Evolutionary conservation across 2,888 invertebrate species (phyloP), one percentile per base, ranked within the genome.

Genomic region (Sinopyrophorus schimmeli): DNA sequence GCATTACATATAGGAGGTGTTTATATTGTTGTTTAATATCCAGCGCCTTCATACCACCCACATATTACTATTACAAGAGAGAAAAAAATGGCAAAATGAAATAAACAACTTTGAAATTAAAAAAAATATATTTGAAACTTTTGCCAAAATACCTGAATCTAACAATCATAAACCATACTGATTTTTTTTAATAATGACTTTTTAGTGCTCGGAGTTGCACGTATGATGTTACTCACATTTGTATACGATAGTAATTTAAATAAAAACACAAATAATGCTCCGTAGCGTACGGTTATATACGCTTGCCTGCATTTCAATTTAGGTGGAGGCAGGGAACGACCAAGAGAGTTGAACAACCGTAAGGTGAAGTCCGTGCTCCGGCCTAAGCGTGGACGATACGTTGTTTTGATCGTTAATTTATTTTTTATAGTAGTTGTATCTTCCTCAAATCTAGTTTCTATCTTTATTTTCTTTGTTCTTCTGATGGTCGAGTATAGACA

Each of bases 401-500:
- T 50, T 50, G 50, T 50, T 50, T 50, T 50, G 50, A 46, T 50
- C 40, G 39, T 50, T 35, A 40, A 26, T 39, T 32, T 40, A 18
- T 44, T 39, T 44, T 48, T 39, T 43, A 40, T 44, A 28, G 7
- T 52, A 42, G 42, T 34, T 16, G 35, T 26, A 38, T 52, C 52
- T 21, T 47, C 41, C 28, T 52, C 43, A 31, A 20, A 38, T 28
- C 47, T 47, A 47, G 47, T 52, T 52, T 47, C 47, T 27, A 24
- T 52, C 52, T 47, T 38, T 37, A 16, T 52, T 50, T 47, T 52
- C 52, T 52, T 47, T 47, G 52, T 42, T 43, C 31, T 34, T 38
- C 44, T 46, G 35, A 23, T 46, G 48, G 40, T 27, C 58, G 55
- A 59, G 59, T 57, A 64, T 58, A 58, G 49, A 54, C 55, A 55